A percentile compares a stretch with the other conserved stretches of the same genome.
phyloP scores from a whole-genome alignment of 2,113 vertebrate species.

The Falco punctatus region DNA sequence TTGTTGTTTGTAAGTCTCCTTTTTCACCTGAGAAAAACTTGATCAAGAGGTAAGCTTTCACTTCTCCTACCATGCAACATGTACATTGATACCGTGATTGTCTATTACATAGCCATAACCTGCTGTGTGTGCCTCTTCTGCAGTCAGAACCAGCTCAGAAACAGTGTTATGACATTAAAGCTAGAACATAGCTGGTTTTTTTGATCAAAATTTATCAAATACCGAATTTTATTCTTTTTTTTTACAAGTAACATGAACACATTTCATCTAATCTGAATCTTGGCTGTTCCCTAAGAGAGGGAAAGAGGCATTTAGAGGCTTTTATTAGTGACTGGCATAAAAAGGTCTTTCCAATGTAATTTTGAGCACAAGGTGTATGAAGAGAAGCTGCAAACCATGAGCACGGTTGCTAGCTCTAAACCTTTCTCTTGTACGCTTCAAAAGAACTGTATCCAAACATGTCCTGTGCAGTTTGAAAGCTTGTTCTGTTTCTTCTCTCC shows the following conservation, averaged over 20 bases:
- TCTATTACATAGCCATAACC: neutral
- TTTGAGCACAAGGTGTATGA: neutral
- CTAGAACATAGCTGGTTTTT: neutral
- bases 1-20: neutral
- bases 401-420: neutral
- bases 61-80: neutral
- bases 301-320: neutral
- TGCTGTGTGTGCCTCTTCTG: neutral
- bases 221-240: neutral
- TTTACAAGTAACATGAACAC: neutral
- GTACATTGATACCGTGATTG: accelerated
- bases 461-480: neutral
- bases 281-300: neutral
- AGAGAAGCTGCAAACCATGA: neutral
- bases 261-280: neutral
- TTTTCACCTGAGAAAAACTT: neutral
- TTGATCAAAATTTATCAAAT: neutral
- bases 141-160: neutral
- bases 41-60: neutral
- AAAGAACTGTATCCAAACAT: neutral
- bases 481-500: neutral
- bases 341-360: neutral
- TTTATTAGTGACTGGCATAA: neutral
- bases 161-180: neutral
- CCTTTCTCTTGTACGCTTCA: neutral